Percentiles rank a stretch among this genome's conserved stretches.
These are phyloP conservation scores for Pteropus alecto DNA, from an alignment of 2,113 vertebrate genomes.

Conservation along the genomic window DNA sequence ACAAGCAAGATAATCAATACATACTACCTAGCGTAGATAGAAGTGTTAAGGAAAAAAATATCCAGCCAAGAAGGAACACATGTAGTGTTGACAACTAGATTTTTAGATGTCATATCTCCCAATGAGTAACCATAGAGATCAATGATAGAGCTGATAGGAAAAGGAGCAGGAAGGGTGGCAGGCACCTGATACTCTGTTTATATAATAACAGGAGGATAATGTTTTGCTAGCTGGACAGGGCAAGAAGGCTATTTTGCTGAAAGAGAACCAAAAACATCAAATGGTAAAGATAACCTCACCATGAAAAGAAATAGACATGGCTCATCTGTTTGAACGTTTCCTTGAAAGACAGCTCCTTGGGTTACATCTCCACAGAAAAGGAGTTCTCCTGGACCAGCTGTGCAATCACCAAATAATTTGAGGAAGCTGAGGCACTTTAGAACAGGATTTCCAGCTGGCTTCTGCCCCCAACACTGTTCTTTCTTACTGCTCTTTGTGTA, in stretches of 20 bases:
- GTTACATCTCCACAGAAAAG: neutral
- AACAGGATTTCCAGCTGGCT: neutral
- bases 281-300: neutral
- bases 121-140: neutral
- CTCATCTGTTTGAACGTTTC: neutral
- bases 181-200: slow-evolving; percentile 40
- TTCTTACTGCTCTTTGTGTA: neutral
- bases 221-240: neutral
- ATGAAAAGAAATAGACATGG: neutral
- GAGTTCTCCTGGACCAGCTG: neutral
- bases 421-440: neutral
- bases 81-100: neutral
- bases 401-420: neutral
- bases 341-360: neutral
- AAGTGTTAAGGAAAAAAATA: neutral
- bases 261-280: slow-evolving; percentile 1
- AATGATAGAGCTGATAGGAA: neutral
- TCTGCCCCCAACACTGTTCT: neutral
- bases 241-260: neutral
- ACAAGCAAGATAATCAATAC: neutral
- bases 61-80: neutral
- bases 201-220: neutral
- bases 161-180: neutral
- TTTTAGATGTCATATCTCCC: slow-evolving; percentile 32
- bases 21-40: neutral